Percentiles rank a stretch among this genome's conserved stretches.
phyloP scores from a whole-genome alignment of 2,113 vertebrate species.

The Microcebus lehilahytsara region DNA sequence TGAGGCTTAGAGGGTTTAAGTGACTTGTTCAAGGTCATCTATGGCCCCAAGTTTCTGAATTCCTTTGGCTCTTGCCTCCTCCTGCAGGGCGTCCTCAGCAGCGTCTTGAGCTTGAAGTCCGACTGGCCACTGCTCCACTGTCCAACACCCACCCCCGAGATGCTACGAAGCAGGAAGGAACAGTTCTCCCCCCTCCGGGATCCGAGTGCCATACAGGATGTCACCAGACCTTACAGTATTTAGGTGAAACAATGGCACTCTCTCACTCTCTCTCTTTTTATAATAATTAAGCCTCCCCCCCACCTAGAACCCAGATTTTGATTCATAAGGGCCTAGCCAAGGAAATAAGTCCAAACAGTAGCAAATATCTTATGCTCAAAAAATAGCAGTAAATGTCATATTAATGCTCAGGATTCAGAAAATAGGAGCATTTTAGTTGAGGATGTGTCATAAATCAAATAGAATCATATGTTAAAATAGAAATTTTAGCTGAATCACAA shows the following conservation, averaged over 20 bases:
- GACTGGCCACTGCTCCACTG: not conserved
- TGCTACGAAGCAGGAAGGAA: not conserved
- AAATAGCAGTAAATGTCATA: slow-evolving; percentile 38
- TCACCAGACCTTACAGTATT: not conserved
- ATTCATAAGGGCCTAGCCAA: not conserved
- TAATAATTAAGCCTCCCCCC: not conserved
- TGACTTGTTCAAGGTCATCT: not conserved
- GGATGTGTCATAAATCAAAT: slow-evolving; percentile 22
- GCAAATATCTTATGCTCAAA: not conserved
- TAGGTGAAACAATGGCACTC: not conserved
- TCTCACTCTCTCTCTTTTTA: not conserved
- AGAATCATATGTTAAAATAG: slow-evolving; percentile 45
- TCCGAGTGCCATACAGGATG: not conserved
- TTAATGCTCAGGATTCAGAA: slow-evolving; percentile 30
- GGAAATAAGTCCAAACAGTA: slow-evolving; percentile 31
- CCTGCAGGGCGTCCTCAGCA: not conserved
- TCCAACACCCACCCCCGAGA: not conserved
- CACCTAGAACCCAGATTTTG: not conserved
- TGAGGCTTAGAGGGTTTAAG: not conserved
- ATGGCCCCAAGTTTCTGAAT: not conserved
- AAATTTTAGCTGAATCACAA: slow-evolving; percentile 33
- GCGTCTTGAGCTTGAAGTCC: not conserved
- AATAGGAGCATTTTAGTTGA: slow-evolving; percentile 22
- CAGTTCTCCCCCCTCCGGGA: not conserved
- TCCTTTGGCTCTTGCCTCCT: not conserved